Evolutionary conservation across 2,797 vertebrate genomes (phyloP).

Genomic region (Psittacula echo): DNA sequence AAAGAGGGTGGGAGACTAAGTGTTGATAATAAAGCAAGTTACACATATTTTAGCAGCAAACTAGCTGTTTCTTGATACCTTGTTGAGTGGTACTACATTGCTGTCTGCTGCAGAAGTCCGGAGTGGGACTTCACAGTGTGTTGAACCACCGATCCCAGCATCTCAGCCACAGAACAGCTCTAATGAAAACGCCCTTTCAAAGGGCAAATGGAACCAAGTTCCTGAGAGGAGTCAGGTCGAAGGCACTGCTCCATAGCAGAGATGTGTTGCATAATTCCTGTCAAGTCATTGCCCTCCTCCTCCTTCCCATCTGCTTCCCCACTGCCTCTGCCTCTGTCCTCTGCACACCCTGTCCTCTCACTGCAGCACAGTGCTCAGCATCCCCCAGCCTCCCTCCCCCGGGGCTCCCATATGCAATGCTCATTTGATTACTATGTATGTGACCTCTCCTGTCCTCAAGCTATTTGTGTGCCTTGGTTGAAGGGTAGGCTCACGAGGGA

Average conservation of each 20-base stretch:
- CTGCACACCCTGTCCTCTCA: background rate
- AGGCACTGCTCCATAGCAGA: background rate
- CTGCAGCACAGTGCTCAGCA: background rate
- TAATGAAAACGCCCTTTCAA: slow-evolving; percentile 2
- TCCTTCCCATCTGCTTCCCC: background rate
- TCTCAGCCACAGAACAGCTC: background rate
- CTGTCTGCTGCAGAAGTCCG: background rate
- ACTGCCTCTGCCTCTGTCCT: background rate
- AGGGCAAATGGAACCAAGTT: background rate
- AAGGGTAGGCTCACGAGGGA: background rate
- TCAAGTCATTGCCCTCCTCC: background rate
- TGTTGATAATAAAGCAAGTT: background rate
- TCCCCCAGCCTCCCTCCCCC: background rate
- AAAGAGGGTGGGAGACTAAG: background rate
- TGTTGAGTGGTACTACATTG: background rate
- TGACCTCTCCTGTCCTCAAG: background rate
- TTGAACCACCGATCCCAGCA: background rate
- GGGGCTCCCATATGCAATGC: background rate
- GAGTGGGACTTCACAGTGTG: background rate
- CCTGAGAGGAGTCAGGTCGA: background rate
- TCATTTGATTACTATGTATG: background rate
- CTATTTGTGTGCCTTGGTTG: background rate
- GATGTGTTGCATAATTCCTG: background rate
- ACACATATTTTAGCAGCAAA: background rate
- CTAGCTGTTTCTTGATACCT: background rate